A percentile compares a stretch with the other conserved stretches of the same genome.
Evolutionary conservation across 2,888 invertebrate species (phyloP).

Genomic region (Spodoptera picta): DNA sequence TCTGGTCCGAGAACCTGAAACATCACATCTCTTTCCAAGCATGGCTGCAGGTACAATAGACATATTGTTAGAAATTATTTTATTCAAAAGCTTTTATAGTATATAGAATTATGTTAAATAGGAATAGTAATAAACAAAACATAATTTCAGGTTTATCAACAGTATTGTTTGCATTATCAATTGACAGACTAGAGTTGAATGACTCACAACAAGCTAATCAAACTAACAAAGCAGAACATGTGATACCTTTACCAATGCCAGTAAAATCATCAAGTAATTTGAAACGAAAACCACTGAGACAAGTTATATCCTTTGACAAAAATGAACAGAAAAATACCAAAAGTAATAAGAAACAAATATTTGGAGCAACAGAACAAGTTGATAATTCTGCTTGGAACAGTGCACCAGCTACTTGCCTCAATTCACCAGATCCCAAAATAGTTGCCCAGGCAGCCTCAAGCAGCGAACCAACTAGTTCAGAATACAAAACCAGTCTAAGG

Average conservation of each 20-base stretch:
- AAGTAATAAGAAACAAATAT: slow-evolving; percentile 60
- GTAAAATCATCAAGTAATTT: slow-evolving; percentile 82
- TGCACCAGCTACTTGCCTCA: slow-evolving; percentile 90
- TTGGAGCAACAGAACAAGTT: slow-evolving; percentile 56
- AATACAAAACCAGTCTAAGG: slow-evolving; percentile 76
- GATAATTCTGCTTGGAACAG: slow-evolving; percentile 83
- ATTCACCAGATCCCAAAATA: slow-evolving; percentile 86
- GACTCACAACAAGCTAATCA: slow-evolving; percentile 85
- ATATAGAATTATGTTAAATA: background rate
- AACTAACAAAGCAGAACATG: slow-evolving; percentile 89
- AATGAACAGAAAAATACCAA: slow-evolving; percentile 67
- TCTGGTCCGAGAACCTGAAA: slow-evolving; percentile 94
- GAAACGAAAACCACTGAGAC: slow-evolving; percentile 81
- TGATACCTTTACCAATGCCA: slow-evolving; percentile 91
- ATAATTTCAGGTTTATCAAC: slow-evolving; percentile 92
- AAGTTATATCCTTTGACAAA: slow-evolving; percentile 87
- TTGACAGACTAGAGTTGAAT: slow-evolving; percentile 95
- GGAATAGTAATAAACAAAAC: slow-evolving; percentile 32
- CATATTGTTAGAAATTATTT: background rate
- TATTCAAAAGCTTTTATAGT: background rate
- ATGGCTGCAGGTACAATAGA: slow-evolving; percentile 93
- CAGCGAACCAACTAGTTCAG: slow-evolving; percentile 84
- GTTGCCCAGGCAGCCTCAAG: slow-evolving; percentile 72
- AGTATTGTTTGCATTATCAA: slow-evolving; percentile 96
- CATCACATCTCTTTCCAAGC: slow-evolving; percentile 93